phyloP scores from a whole-genome alignment of 2,888 invertebrate genomes.

The Pyrgus malvae region DNA sequence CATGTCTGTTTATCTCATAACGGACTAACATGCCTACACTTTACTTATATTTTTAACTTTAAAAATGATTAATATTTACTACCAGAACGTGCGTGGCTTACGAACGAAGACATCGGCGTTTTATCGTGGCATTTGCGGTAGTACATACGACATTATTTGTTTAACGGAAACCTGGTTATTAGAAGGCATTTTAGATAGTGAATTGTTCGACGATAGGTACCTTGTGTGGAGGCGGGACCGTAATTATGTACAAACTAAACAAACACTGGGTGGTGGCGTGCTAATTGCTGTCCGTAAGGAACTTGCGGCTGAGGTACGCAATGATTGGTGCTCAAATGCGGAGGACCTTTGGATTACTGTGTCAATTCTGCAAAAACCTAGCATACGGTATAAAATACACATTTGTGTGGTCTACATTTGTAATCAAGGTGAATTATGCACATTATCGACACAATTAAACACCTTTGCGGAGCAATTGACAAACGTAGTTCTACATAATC shows the following conservation, averaged over 20 bases:
- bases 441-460: neutral
- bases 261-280: slow-evolving; percentile 24
- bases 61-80: slow-evolving; percentile 7
- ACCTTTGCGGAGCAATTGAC: neutral
- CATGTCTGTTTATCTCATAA: neutral
- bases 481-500: neutral
- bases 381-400: neutral
- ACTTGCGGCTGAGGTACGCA: neutral
- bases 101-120: neutral
- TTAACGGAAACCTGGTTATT: slow-evolving; percentile 25
- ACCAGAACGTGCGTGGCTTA: slow-evolving; percentile 8
- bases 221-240: slow-evolving; percentile 21
- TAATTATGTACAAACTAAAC: slow-evolving; percentile 2
- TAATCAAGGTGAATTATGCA: neutral
- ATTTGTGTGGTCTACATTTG: neutral
- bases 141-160: slow-evolving; percentile 37
- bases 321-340: neutral
- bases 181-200: slow-evolving; percentile 12
- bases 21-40: neutral
- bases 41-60: neutral
- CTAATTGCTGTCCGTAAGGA: slow-evolving; percentile 14
- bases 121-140: neutral
- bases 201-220: slow-evolving; percentile 22
- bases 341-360: neutral
- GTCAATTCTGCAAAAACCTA: neutral